These are phyloP conservation scores for Hofmannophila pseudospretella DNA, from an alignment of 2,888 invertebrate species.

Conservation along the genomic window DNA sequence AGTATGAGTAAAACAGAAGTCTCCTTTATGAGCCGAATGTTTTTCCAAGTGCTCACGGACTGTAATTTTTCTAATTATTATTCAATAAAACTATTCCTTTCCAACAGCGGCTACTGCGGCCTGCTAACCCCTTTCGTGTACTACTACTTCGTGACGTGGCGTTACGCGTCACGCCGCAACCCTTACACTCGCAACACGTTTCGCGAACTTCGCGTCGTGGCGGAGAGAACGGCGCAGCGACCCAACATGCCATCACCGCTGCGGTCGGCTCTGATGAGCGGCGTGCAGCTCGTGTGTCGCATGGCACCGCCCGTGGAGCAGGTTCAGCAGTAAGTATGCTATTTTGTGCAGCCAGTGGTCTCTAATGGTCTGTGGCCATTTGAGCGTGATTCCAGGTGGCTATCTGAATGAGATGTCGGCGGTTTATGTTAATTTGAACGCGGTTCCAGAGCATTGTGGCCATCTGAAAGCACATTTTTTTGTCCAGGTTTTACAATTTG, in stretches of 20 bases:
- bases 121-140: conserved; percentile 96
- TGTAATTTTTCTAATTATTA: too few species aligned
- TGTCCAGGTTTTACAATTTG: too few species aligned
- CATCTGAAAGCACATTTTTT: too few species aligned
- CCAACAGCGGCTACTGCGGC: conserved; percentile 93
- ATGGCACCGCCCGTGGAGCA: conserved; percentile 80
- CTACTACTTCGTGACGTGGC: conserved; percentile 94
- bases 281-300: conserved; percentile 84
- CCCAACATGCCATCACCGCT: conserved; percentile 84
- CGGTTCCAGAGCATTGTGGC: background rate
- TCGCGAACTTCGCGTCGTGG: conserved; percentile 86
- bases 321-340: conserved; percentile 9
- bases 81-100: too few species aligned
- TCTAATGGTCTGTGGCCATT: too few species aligned
- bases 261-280: conserved; percentile 74
- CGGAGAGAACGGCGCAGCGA: conserved; percentile 82
- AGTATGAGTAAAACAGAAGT: too few species aligned
- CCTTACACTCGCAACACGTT: conserved; percentile 97
- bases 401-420: too few species aligned
- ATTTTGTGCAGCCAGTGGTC: too few species aligned
- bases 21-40: too few species aligned
- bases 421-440: background rate
- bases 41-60: too few species aligned
- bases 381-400: too few species aligned
- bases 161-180: conserved; percentile 96